phyloP scores from a whole-genome alignment of 2,113 vertebrate genomes.

The Tiliqua scincoides region DNA sequence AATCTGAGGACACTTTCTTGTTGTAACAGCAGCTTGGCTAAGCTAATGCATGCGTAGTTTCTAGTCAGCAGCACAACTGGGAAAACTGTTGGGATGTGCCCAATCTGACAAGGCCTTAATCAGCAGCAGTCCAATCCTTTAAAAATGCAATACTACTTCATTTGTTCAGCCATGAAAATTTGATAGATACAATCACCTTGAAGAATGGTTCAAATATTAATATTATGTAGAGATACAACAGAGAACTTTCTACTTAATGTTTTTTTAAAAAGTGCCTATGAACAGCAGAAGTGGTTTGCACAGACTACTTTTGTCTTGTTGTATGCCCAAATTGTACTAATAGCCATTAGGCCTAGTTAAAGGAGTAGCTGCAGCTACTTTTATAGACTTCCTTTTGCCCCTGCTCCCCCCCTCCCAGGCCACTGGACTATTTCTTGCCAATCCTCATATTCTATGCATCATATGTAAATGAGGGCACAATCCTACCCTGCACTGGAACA shows the following conservation, averaged over 20 bases:
- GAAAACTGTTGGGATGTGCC: constrained; percentile 59
- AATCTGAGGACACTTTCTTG: background rate
- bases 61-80: constrained; percentile 61
- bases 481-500: no score
- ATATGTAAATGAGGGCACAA: no score
- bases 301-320: constrained; percentile 65
- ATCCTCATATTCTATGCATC: background rate
- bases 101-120: constrained; percentile 72
- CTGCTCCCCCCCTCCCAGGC: constrained; percentile 52
- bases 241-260: constrained; percentile 60
- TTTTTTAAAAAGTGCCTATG: constrained; percentile 53
- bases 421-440: background rate
- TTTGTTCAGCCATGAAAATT: constrained; percentile 73
- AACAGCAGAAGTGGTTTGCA: constrained; percentile 62
- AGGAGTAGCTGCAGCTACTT: constrained; percentile 55
- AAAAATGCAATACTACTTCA: constrained; percentile 72
- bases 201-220: constrained; percentile 76
- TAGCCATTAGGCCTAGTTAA: constrained; percentile 68
- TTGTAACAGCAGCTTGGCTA: constrained; percentile 48
- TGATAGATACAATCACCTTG: constrained; percentile 72
- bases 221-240: constrained; percentile 69
- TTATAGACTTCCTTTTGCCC: constrained; percentile 24
- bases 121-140: constrained; percentile 71
- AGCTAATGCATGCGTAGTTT: constrained; percentile 62
- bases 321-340: constrained; percentile 67